Evolutionary conservation across 2,797 vertebrate species (phyloP).

Genomic region (Macrochelys suwanniensis): DNA sequence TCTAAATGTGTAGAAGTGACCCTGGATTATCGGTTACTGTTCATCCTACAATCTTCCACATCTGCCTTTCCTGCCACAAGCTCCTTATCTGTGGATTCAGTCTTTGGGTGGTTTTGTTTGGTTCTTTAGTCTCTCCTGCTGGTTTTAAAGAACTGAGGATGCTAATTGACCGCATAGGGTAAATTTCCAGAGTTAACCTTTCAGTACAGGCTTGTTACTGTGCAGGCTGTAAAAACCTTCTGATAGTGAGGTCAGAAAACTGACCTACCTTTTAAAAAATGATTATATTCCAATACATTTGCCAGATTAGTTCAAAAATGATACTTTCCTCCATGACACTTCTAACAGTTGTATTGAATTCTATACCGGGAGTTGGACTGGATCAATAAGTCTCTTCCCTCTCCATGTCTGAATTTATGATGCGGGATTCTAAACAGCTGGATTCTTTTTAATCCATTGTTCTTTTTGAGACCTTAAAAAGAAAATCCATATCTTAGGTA

Average conservation of each 20-base stretch:
- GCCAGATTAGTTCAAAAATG: neutral
- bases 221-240: neutral
- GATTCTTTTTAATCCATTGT: neutral
- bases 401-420: neutral
- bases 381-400: neutral
- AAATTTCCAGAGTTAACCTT: neutral
- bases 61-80: neutral
- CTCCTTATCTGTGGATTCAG: neutral
- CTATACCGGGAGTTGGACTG: neutral
- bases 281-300: neutral
- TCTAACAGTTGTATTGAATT: no score
- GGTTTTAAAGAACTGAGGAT: neutral
- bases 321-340: neutral
- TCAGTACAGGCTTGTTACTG: neutral
- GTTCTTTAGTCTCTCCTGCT: neutral
- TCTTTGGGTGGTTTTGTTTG: neutral
- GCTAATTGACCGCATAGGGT: neutral
- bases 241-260: neutral
- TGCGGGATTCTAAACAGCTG: neutral
- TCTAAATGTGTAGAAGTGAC: neutral
- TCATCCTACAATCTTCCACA: neutral
- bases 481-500: neutral
- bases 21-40: neutral
- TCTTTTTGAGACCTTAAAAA: no score
- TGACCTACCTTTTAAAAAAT: neutral